Evolutionary conservation across 2,113 vertebrate genomes (phyloP).

Genomic region (Oncorhynchus nerka): DNA sequence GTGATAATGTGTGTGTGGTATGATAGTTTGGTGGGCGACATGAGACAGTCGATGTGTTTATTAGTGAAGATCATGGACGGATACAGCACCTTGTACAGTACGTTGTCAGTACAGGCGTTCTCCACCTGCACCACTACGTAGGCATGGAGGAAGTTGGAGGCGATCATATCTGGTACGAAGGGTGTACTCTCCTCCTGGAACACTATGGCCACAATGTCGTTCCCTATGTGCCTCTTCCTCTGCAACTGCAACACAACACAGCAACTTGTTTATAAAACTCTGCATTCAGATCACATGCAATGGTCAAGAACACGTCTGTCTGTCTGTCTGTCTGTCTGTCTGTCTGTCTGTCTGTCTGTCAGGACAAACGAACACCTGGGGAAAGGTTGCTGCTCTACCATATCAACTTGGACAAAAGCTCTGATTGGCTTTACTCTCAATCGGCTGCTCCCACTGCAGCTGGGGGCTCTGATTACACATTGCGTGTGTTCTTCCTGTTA

Average conservation of each 20-base stretch:
- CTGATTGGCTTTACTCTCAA: not conserved
- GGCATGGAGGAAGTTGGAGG: conserved; percentile 95
- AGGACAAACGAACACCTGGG: conserved; percentile 36
- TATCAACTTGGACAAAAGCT: not conserved
- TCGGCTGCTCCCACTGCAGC: conserved; percentile 10
- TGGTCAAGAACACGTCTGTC: not conserved
- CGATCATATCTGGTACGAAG: conserved; percentile 98
- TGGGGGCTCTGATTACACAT: conserved; percentile 12
- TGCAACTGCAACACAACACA: conserved; percentile 80
- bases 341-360: too few species aligned
- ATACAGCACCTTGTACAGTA: conserved; percentile 86
- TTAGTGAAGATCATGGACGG: not conserved
- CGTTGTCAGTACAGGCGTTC: conserved; percentile 74
- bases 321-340: too few species aligned
- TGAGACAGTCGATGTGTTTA: not conserved
- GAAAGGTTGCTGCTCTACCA: conserved; percentile 25
- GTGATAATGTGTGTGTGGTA: not conserved
- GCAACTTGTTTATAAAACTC: not conserved
- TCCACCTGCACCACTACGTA: conserved; percentile 93
- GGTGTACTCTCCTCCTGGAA: conserved; percentile 98
- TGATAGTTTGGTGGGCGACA: not conserved
- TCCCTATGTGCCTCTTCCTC: conserved; percentile 96
- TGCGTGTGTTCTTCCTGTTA: conserved; percentile 5
- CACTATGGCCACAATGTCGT: conserved; percentile 94
- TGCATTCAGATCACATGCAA: not conserved